These are phyloP conservation scores for Hofmannophila pseudospretella DNA, from an alignment of 2,888 invertebrate species.

Conservation along the genomic window DNA sequence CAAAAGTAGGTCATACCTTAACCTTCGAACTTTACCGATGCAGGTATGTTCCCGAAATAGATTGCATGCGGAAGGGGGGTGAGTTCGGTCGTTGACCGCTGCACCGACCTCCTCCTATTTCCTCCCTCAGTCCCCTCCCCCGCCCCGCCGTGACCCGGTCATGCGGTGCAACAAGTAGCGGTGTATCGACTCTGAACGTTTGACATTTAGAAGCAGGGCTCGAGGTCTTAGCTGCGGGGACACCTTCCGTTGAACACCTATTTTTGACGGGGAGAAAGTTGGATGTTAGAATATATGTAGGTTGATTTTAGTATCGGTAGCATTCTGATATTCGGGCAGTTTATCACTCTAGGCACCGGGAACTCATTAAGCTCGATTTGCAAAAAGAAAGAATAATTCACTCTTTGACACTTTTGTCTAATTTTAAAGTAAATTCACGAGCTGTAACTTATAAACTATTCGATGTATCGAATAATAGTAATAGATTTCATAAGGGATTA, in stretches of 20 bases:
- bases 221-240: slow-evolving; percentile 9
- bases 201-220: slow-evolving; percentile 60
- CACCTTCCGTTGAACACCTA: slow-evolving; percentile 10
- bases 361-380: too few species aligned
- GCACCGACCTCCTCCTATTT: slow-evolving; percentile 17
- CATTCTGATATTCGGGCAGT: too few species aligned
- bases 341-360: too few species aligned
- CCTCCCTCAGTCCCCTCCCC: slow-evolving; percentile 27
- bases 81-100: slow-evolving; percentile 61
- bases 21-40: slow-evolving; percentile 64
- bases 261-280: too few species aligned
- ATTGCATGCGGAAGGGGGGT: slow-evolving; percentile 57
- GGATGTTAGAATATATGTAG: too few species aligned
- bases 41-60: slow-evolving; percentile 57
- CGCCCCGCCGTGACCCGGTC: slow-evolving; percentile 58
- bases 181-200: slow-evolving; percentile 62
- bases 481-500: too few species aligned
- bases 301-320: too few species aligned
- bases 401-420: too few species aligned
- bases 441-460: too few species aligned
- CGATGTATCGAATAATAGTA: too few species aligned
- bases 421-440: too few species aligned
- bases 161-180: slow-evolving; percentile 63
- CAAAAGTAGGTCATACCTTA: slow-evolving; percentile 24
- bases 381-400: too few species aligned